phyloP scores from a whole-genome alignment of 1,140 invertebrate genomes.

The Aphaenogaster ashmeadi region DNA sequence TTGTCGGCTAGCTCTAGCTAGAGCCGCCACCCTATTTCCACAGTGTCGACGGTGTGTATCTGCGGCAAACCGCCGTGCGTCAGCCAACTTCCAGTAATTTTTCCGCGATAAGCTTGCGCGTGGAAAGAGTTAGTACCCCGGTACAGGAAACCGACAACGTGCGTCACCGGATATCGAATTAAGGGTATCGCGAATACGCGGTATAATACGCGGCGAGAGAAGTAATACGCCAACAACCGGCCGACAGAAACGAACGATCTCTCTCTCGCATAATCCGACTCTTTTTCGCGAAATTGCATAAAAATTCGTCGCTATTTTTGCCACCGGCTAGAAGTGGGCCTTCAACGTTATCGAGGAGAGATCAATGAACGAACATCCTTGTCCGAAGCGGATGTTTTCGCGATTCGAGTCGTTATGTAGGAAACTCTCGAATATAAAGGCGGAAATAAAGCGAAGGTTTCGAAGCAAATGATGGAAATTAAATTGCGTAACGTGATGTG shows the following conservation, averaged over 20 bases:
- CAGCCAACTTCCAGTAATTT: conserved; percentile 31
- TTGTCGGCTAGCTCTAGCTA: conserved; percentile 24
- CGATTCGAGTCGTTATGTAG: background rate
- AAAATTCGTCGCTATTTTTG: background rate
- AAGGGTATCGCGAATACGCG: background rate
- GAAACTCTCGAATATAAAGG: background rate
- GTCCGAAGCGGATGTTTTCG: conserved; percentile 31
- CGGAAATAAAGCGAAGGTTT: background rate
- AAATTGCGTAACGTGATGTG: conserved; percentile 1
- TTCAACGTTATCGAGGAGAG: background rate
- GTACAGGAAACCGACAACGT: conserved; percentile 30
- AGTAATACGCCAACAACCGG: background rate
- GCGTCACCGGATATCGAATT: conserved; percentile 16
- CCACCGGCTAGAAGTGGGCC: background rate
- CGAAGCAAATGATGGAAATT: conserved; percentile 12
- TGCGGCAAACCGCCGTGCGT: background rate
- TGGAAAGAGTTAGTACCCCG: conserved; percentile 10
- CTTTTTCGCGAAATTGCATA: background rate
- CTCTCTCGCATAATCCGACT: background rate
- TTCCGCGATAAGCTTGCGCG: conserved; percentile 32
- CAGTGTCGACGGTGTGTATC: conserved; percentile 4
- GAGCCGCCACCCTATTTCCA: conserved; percentile 30
- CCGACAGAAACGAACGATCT: background rate
- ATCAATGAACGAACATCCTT: conserved; percentile 31
- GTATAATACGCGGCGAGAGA: background rate